Base-by-base conservation (phyloP, 2,888 invertebrate genomes). In the Embidobia sp. region DNA sequence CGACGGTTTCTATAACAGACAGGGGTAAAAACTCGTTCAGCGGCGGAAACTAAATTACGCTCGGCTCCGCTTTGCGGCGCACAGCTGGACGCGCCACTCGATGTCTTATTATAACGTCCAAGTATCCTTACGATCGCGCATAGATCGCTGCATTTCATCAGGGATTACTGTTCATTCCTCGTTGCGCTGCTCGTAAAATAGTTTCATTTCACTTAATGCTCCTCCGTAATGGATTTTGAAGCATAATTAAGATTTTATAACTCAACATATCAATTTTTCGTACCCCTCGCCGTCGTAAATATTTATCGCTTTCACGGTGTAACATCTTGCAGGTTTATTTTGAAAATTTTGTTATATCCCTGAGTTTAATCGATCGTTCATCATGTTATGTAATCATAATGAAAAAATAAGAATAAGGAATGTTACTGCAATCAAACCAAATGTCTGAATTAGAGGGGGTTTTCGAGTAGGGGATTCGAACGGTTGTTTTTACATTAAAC, bases 81-180 rank as follows among this genome's bases (percentile, higher is more conserved):
- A 40, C 74, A 70, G 64, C 70, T 74, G 78, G 70, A 78, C 59
- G 44, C 48, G 59, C 22, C 64, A 61, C 59, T 61, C 53, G 59
- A 74, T 64, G 70, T 70, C 70, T 78, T 59, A 74, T 78, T 78
- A 70, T 66, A 74, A 55, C 51, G 26, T 57, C 18, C 59, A 59
- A 69, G 55, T 66, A 53, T 69, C 64, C 70, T 64, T 49, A 53
- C 16, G 18, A 10, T 48, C 44, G 64, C 29, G 57, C 64, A 55
- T 29, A 64, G 75, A 75, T 75, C 61, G 35, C 42, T 63, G 48
- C 55, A 55, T 75, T 55, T 69, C 69, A 76, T 70, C 64, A 59
- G 44, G 63, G 46, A 51, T 76, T 76, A 70, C 57, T 29, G 48
- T 63, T 61, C 46, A n/a, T 66, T 29, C 15, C 46, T 46, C 57